A percentile compares a stretch with the other conserved stretches of the same genome.
Conservation (phyloP, 2,797 vertebrate species). For the Periophthalmus magnuspinnatus region DNA sequence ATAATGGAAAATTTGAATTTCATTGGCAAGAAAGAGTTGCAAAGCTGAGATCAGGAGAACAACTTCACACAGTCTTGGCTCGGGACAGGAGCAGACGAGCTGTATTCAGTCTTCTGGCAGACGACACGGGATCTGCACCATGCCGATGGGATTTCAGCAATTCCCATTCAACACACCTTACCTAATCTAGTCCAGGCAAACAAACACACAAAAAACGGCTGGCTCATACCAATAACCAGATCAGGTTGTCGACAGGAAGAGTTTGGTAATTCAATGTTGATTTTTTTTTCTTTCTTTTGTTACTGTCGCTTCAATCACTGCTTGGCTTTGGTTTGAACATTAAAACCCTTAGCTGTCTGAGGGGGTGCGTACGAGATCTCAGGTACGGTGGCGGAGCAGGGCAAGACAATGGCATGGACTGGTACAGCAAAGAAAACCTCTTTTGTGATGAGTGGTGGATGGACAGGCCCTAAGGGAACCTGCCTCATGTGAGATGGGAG, state of each 20-base stretch:
- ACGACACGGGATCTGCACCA: slow-evolving; percentile 67
- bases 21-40: not conserved
- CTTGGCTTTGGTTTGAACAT: slow-evolving; percentile 58
- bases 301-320: slow-evolving; percentile 47
- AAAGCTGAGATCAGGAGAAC: slow-evolving; percentile 3
- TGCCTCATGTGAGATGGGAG: slow-evolving; percentile 76
- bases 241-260: slow-evolving; percentile 73
- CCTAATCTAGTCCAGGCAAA: slow-evolving; percentile 43
- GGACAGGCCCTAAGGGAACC: slow-evolving; percentile 71
- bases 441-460: slow-evolving; percentile 73
- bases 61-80: slow-evolving; percentile 55
- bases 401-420: slow-evolving; percentile 70
- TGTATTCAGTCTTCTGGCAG: slow-evolving; percentile 72
- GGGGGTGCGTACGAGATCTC: slow-evolving; percentile 64
- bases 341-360: slow-evolving; percentile 63
- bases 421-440: slow-evolving; percentile 73
- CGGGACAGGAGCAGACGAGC: slow-evolving; percentile 68
- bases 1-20: not conserved
- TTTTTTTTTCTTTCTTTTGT: slow-evolving; percentile 47
- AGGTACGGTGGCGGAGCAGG: slow-evolving; percentile 68
- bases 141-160: slow-evolving; percentile 75
- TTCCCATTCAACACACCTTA: slow-evolving; percentile 52
- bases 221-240: slow-evolving; percentile 66
- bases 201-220: slow-evolving; percentile 62
- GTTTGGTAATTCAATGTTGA: slow-evolving; percentile 67